A percentile compares a stretch with the other conserved stretches of the same genome.
phyloP scores from a whole-genome alignment of 2,113 vertebrate genomes.

The Dryoscopus gambensis region DNA sequence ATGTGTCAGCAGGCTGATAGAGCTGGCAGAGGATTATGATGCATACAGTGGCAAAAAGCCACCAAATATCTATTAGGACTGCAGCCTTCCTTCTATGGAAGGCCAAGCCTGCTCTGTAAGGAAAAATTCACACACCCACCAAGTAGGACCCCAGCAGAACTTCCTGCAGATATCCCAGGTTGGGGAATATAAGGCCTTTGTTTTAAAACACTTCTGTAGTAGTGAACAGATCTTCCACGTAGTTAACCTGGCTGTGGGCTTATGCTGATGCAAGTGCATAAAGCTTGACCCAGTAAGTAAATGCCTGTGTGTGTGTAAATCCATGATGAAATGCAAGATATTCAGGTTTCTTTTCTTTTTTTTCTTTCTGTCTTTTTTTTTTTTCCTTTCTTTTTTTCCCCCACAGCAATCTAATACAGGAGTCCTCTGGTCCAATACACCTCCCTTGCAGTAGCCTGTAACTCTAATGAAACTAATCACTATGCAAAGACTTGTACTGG shows the following conservation, averaged over 20 bases:
- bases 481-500: background rate
- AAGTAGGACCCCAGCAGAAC: background rate
- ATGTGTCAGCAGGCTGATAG: background rate
- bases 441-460: background rate
- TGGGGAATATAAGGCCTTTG: background rate
- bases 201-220: background rate
- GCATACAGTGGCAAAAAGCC: background rate
- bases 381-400: fast-evolving
- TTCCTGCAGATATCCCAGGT: background rate
- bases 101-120: background rate
- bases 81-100: background rate
- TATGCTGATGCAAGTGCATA: background rate
- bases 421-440: background rate
- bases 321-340: background rate
- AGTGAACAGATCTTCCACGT: background rate
- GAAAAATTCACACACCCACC: background rate
- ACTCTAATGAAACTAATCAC: background rate
- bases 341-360: background rate
- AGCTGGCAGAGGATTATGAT: background rate
- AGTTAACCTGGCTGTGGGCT: background rate
- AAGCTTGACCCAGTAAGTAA: background rate
- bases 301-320: background rate
- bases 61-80: fast-evolving
- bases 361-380: background rate
- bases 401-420: background rate